Conservation (phyloP, 2,888 invertebrate species). For the Ceriagrion tenellum region DNA sequence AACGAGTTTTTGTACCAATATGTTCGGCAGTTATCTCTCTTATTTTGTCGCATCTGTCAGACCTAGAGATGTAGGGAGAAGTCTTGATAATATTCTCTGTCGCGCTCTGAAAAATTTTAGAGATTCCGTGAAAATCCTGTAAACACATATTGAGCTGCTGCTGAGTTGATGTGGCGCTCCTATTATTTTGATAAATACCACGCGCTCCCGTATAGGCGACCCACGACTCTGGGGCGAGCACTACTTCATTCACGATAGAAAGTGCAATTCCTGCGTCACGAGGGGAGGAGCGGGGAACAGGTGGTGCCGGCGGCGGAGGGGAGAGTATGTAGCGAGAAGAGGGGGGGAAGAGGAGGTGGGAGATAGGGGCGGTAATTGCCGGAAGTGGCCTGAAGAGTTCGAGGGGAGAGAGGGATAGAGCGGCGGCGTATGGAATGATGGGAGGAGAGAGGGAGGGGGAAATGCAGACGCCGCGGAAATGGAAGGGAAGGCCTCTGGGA, state of each 20-base stretch:
- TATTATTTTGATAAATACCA: background rate
- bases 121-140: too few relatives aligned
- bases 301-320: background rate
- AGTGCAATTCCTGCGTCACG: background rate
- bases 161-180: too few relatives aligned
- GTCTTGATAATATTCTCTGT: too few relatives aligned
- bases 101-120: too few relatives aligned
- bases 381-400: background rate
- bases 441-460: background rate
- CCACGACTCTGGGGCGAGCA: background rate
- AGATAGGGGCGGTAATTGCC: constrained; percentile 13
- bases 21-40: too few relatives aligned
- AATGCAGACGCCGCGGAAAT: constrained; percentile 14
- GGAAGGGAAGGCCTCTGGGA: background rate
- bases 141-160: too few relatives aligned
- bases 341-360: background rate
- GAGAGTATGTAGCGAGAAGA: background rate
- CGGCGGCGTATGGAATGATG: background rate
- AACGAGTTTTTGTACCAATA: too few relatives aligned
- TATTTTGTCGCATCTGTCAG: too few relatives aligned
- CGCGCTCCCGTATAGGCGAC: background rate
- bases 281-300: background rate
- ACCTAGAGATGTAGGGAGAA: too few relatives aligned
- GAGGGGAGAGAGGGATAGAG: background rate
- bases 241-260: background rate